Base-by-base conservation (phyloP, 2,797 vertebrate genomes). In the Acridotheres tristis region DNA sequence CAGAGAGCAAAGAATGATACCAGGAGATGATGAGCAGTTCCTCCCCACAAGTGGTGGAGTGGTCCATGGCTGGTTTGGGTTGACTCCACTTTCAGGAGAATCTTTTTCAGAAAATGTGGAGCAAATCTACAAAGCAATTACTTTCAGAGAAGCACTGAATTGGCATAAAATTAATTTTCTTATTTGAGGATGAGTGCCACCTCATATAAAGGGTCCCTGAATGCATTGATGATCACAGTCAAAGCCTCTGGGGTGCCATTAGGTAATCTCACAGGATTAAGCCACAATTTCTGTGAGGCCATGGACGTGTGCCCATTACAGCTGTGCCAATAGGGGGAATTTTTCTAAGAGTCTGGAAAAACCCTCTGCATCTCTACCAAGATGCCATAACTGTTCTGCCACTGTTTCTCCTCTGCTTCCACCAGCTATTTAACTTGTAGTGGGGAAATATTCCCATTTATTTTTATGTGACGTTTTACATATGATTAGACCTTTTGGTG, bases 381-480 rank as follows among this genome's bases (percentile, higher is more conserved):
- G 66, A 20, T 40, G 13, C 27, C 18, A 2, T 55, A 57, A 75
- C 38, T 92, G 5, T 32, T 88, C 69, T 93, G 51, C 58, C n/a
- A 30, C 69, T 55, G 42, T 83, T 92, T 65, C 69, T 88, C 13
- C 30, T 84, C 96, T 36, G 22, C 61, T 95, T 96, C 89, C 76
- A 85, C 62, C 54, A 90, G 86, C 90, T 96, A 75, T 78, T 87
- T 92, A 68, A 93, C 93, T 89, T 90, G 63, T 72, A 78, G 34
- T 26, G n/a, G 76, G 80, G 87, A 97, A 86, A 67, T 68, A 77
- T 36, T 91, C 76, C 84, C 58, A 53, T 85, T 96, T 95, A 58
- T 88, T 96, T 94, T 94, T 62, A 65, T 68, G 45, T 86, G 92
- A 38, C 59, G 54, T n/a, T 79, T 23, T 86, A 74, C 92, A 78